Conservation (phyloP, 2,888 invertebrate species). For the Boloria selene region DNA sequence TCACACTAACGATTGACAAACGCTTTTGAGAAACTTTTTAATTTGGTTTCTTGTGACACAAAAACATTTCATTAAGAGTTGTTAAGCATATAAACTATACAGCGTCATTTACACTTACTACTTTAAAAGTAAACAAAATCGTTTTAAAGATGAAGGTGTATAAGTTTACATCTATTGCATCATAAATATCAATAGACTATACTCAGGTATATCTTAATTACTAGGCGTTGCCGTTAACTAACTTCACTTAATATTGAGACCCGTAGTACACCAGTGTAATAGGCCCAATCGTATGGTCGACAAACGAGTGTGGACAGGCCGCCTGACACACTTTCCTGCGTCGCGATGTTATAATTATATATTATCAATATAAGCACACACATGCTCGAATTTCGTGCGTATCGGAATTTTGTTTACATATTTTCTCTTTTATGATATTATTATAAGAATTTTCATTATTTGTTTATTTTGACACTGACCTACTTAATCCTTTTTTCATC, state of each 20-base stretch:
- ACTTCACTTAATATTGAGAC: not conserved
- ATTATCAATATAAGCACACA: constrained; percentile 50
- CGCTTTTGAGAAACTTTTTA: not conserved
- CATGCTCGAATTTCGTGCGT: constrained; percentile 37
- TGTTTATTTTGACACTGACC: not conserved
- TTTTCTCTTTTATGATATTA: constrained; percentile 20
- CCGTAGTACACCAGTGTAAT: not conserved
- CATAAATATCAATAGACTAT: no score
- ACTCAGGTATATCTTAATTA: no score
- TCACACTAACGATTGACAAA: constrained; percentile 11
- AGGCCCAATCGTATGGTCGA: constrained; percentile 27
- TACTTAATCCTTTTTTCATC: constrained; percentile 7
- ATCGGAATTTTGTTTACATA: constrained; percentile 30
- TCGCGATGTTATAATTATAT: constrained; percentile 63
- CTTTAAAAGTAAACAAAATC: no score
- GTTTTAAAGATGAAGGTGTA: no score
- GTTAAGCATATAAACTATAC: no score
- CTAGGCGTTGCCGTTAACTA: no score
- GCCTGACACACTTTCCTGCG: constrained; percentile 69
- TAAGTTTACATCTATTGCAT: no score
- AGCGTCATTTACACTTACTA: no score
- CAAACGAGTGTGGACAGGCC: constrained; percentile 53
- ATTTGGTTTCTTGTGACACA: not conserved
- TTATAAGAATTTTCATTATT: constrained; percentile 1
- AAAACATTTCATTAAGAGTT: not conserved